Percentiles rank a stretch among this genome's conserved stretches.
Conservation (phyloP, 2,888 invertebrate genomes). For the Nomada flava region DNA sequence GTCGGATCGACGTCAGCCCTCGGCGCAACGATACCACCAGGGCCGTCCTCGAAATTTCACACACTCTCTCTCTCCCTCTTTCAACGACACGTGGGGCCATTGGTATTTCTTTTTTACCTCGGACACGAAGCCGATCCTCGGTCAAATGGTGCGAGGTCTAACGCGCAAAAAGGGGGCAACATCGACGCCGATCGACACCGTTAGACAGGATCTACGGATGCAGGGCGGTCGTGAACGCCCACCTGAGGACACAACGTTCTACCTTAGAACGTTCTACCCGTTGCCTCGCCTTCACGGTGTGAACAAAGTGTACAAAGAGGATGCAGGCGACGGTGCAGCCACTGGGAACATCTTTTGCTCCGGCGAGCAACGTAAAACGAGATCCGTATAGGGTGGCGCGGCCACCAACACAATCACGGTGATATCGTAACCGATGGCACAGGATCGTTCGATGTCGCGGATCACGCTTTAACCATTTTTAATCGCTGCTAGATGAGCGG, state of each 20-base stretch:
- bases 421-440: background rate
- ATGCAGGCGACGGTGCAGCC: slow-evolving; percentile 80
- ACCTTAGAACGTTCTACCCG: slow-evolving; percentile 61
- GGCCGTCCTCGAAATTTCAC: slow-evolving; percentile 30
- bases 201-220: slow-evolving; percentile 54
- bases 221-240: slow-evolving; percentile 27
- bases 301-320: slow-evolving; percentile 77
- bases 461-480: slow-evolving; percentile 71
- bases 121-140: slow-evolving; percentile 41
- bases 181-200: slow-evolving; percentile 25
- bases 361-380: slow-evolving; percentile 72
- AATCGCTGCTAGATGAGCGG: slow-evolving; percentile 65
- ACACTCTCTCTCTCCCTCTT: background rate
- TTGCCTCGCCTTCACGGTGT: slow-evolving; percentile 67
- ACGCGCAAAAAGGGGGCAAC: slow-evolving; percentile 59
- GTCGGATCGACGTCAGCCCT: background rate
- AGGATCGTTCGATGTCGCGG: slow-evolving; percentile 46
- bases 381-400: slow-evolving; percentile 25
- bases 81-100: background rate
- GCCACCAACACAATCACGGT: slow-evolving; percentile 21
- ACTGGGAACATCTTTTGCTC: slow-evolving; percentile 80
- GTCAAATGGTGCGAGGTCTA: slow-evolving; percentile 54
- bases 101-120: slow-evolving; percentile 36
- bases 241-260: slow-evolving; percentile 42
- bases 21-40: background rate